Evolutionary conservation across 1,140 invertebrate species (phyloP).

Genomic region (Heterodera carotae): DNA sequence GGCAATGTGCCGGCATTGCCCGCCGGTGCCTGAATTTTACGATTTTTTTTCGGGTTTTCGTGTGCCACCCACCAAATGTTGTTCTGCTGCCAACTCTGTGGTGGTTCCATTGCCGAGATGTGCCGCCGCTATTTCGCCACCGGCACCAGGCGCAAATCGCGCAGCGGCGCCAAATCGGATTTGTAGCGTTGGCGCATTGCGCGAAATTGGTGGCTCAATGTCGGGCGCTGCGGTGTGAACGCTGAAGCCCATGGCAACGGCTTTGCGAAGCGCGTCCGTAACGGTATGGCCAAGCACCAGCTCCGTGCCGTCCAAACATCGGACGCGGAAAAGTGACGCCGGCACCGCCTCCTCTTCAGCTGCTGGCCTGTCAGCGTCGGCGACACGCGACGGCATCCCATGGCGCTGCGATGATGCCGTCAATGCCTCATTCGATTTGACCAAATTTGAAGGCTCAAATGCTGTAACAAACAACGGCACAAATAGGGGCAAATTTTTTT

Average conservation of each 20-base stretch:
- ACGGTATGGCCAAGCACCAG: not conserved
- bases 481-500: too few species aligned
- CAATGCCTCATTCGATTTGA: not conserved
- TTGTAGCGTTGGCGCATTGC: conserved; percentile 8
- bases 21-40: not conserved
- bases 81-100: too few species aligned
- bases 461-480: not conserved
- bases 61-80: not conserved
- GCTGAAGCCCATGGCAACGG: not conserved
- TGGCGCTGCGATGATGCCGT: too few species aligned
- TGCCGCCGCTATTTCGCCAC: not conserved
- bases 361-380: too few species aligned
- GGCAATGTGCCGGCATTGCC: not conserved
- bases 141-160: too few species aligned
- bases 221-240: not conserved
- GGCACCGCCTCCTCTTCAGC: not conserved
- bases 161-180: conserved; percentile 19
- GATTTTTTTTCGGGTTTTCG: too few species aligned
- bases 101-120: not conserved
- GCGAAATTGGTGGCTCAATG: conserved; percentile 23
- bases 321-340: not conserved
- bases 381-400: not conserved
- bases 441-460: not conserved
- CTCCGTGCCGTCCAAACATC: conserved; percentile 21
- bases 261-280: conserved; percentile 8